Evolutionary conservation across 2,797 vertebrate genomes (phyloP).

Genomic region (Chlorospingus semifuscus): DNA sequence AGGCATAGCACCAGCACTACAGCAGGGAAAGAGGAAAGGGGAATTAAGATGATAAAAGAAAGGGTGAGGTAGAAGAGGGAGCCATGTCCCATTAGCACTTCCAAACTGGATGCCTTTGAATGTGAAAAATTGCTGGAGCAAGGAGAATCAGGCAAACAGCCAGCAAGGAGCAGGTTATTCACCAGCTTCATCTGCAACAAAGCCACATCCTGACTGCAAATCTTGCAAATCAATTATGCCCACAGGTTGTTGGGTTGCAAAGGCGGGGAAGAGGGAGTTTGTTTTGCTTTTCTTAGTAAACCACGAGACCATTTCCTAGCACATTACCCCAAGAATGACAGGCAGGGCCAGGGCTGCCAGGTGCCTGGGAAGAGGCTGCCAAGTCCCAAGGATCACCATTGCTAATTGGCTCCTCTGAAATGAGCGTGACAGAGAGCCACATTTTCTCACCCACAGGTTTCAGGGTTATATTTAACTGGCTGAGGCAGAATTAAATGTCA

Average conservation of each 20-base stretch:
- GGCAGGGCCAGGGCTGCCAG: constrained; percentile 30
- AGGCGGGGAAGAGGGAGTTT: not conserved
- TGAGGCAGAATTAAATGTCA: constrained; percentile 67
- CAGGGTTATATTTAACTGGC: constrained; percentile 58
- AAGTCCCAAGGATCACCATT: constrained; percentile 57
- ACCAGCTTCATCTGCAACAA: not conserved
- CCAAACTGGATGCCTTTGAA: not conserved
- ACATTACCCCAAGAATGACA: constrained; percentile 47
- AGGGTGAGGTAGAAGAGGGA: not conserved
- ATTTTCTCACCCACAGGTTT: constrained; percentile 63
- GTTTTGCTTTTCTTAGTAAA: constrained; percentile 66
- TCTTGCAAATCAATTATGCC: constrained; percentile 50
- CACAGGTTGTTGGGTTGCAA: constrained; percentile 55
- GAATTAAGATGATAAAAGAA: not conserved
- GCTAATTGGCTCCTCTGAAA: constrained; percentile 66
- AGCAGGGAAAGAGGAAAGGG: not conserved
- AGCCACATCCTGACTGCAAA: constrained; percentile 36
- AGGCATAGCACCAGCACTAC: not conserved
- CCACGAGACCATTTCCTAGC: constrained; percentile 57
- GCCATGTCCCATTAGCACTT: not conserved
- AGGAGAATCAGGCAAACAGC: not conserved
- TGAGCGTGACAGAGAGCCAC: constrained; percentile 57
- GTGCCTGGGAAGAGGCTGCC: constrained; percentile 40
- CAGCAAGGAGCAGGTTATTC: not conserved
- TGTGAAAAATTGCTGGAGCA: not conserved